Conservation (phyloP, 2,113 vertebrate genomes). For the Plectropomus leopardus region DNA sequence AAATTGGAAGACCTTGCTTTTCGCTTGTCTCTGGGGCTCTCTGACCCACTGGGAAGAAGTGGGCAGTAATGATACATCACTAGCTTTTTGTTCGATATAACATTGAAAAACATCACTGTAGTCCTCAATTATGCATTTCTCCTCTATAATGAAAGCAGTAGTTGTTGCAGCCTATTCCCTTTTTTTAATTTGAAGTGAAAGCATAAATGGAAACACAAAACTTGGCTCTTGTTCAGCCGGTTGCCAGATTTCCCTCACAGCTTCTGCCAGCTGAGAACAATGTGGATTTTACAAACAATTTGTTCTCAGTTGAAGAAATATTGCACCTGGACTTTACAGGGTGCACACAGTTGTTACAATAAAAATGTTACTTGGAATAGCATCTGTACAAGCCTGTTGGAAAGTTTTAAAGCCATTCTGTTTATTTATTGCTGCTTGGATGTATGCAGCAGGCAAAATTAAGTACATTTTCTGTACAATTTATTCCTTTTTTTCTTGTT, state of each 20-base stretch:
- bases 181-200: constrained; percentile 39
- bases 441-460: constrained; percentile 15
- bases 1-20: constrained; percentile 50
- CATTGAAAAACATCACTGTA: constrained; percentile 14
- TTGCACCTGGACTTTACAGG: constrained; percentile 29
- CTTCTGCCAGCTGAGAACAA: constrained; percentile 50
- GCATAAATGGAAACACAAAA: constrained; percentile 47
- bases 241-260: constrained; percentile 49
- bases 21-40: constrained; percentile 45
- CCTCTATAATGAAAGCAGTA: constrained; percentile 14
- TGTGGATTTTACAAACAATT: constrained; percentile 57
- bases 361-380: constrained; percentile 20
- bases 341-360: constrained; percentile 33
- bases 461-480: constrained; percentile 17
- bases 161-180: constrained; percentile 20
- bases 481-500: background rate
- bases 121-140: constrained; percentile 41
- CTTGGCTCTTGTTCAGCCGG: constrained; percentile 21
- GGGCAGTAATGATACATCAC: constrained; percentile 38
- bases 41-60: constrained; percentile 32
- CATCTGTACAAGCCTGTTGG: constrained; percentile 11
- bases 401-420: constrained; percentile 11
- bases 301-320: constrained; percentile 48
- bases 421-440: constrained; percentile 31
- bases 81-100: constrained; percentile 16